These are phyloP conservation scores for Atta colombica DNA, from an alignment of 1,140 invertebrate species.

Conservation along the genomic window DNA sequence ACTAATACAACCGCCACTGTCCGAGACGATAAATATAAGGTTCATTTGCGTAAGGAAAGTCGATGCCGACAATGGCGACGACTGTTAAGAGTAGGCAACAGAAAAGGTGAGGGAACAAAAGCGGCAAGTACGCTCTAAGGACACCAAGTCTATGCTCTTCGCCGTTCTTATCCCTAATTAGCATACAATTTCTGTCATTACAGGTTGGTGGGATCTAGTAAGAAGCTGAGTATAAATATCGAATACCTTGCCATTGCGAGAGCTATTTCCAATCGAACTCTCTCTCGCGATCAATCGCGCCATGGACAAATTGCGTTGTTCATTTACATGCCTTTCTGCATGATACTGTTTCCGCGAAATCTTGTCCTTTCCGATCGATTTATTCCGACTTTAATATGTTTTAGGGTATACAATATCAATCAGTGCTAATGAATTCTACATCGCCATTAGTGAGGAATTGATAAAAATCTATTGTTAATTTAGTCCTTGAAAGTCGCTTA, in stretches of 20 bases:
- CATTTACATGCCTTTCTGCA: slow-evolving; percentile 70
- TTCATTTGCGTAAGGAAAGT: slow-evolving; percentile 51
- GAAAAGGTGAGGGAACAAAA: neutral
- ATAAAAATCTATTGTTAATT: neutral
- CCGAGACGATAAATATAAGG: slow-evolving; percentile 58
- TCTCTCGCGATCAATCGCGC: slow-evolving; percentile 46
- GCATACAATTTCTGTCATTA: slow-evolving; percentile 77
- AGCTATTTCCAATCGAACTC: neutral
- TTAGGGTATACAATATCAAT: neutral
- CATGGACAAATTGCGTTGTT: slow-evolving; percentile 72
- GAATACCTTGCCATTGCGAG: slow-evolving; percentile 1
- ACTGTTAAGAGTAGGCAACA: slow-evolving; percentile 11
- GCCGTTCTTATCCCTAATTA: slow-evolving; percentile 71
- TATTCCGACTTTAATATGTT: neutral
- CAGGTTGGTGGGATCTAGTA: slow-evolving; percentile 9
- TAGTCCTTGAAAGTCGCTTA: neutral
- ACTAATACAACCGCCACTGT: neutral
- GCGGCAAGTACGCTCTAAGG: neutral
- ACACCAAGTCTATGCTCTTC: slow-evolving; percentile 23
- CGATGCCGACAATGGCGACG: slow-evolving; percentile 1
- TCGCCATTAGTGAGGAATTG: neutral
- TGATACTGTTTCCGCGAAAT: neutral
- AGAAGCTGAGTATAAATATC: slow-evolving; percentile 48
- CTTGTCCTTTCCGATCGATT: slow-evolving; percentile 32
- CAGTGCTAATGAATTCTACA: neutral